Base-by-base conservation (phyloP, 1,140 invertebrate genomes). In the Hyposmocoma kahamanoa region DNA sequence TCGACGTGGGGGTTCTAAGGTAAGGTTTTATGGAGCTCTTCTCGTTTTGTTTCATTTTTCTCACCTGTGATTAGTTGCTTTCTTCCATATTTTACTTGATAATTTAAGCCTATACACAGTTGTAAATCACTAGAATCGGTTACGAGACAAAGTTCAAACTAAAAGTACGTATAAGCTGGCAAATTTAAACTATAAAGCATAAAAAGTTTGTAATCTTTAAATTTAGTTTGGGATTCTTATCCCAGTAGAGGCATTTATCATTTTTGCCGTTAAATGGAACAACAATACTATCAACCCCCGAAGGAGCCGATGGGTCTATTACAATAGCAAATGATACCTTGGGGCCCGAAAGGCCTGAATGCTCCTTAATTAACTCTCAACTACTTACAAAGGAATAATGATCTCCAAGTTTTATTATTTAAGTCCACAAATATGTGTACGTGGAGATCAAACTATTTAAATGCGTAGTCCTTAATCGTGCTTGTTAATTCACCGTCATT, bases 281-380 rank as follows among this genome's bases (percentile, higher is more conserved):
- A 78, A 84, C 72, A 82, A 77, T 79, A 68, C 59, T 58, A 56
- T 51, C 59, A 73, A 67, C 68, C 77, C 78, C 75, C 72, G 67
- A 72, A 81, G 77, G 75, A 83, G 59, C 59, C 65, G 66, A 72
- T 65, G 67, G 71, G 70, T 59, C 67, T 71, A 69, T 74, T 65
- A 81, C 77, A 84, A 84, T 75, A 83, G 75, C 68, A 74, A 82
- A 84, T 81, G 75, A 81, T 82, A 78, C 72, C 72, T 74, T 54
- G 50, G 75, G 75, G 73, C 71, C 55, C 56, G 53, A 64, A 62
- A 61, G 47, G 57, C 53, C 60, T 76, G 64, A 79, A 84, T 81
- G 65, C 65, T 32, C 66, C 65, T 80, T 84, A 82, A 84, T 84
- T 84, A 84, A 82, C 76, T 62, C 63, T 42, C 66, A 50, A 60